Base-by-base conservation (phyloP, 2,888 invertebrate species). In the Drosophila maculinotata region DNA sequence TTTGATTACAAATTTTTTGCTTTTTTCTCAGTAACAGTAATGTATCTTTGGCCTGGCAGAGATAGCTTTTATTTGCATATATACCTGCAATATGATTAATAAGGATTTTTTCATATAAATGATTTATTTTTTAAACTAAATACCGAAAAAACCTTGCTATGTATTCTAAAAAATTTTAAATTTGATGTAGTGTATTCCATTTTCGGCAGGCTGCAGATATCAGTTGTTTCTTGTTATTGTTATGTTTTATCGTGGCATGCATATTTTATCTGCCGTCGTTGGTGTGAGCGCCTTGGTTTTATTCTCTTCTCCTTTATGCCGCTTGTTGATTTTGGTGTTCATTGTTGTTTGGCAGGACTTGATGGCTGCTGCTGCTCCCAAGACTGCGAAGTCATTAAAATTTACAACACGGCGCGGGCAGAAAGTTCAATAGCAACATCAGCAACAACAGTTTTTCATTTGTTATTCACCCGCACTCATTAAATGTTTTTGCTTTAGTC, bases 311-410 rank as follows among this genome's bases (percentile, higher is more conserved):
- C 38, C 9, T 3, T 42, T 35, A 28, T 36, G 44, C 10, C 17
- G 25, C 30, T 52, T 64, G 52, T 58, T 69, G 48, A 35, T 36
- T 57, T 63, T 38, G 17, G 41, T 35, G 23, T 36, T 65, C 15
- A 51, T 54, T 59, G 53, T 54, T 65, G 69, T 63, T 68, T 49
- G 15, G 14, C 28, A 53, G 58, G 28, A 17, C 28, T 15, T 20
- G 33, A 10, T 41, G 12, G n/a, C 14, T 12, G 42, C 45, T 31
- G 41, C 30, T 58, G 38, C 38, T 57, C 28, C 14, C 26, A 10
- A 26, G 39, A 31, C 15, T 33, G n/a, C n/a, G 54, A 47, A 76
- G 62, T 70, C 79, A 65, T 79, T 82, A 79, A 79, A 79, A 76
- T 73, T 68, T 63, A 63, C 42, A 82, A 70, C 73, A 59, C 30